Conservation (phyloP, 2,113 vertebrate species). For the Myotis davidii region DNA sequence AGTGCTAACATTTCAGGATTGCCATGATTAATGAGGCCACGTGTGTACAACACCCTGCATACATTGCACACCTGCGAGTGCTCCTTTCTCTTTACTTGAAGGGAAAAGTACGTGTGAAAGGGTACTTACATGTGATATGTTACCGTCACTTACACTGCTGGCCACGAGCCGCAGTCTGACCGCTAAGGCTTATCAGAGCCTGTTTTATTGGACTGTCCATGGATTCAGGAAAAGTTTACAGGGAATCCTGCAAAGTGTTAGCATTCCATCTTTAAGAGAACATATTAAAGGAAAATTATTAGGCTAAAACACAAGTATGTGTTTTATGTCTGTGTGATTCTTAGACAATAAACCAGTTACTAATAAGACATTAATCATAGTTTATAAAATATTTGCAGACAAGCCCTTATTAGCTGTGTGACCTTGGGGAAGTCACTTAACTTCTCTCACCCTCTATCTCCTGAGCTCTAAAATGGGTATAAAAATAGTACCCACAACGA, state of each 20-base stretch:
- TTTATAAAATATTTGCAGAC: neutral
- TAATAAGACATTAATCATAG: neutral
- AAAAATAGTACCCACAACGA: neutral
- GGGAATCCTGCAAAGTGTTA: neutral
- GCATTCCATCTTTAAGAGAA: neutral
- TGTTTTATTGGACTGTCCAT: neutral
- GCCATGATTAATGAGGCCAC: neutral
- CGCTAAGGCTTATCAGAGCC: neutral
- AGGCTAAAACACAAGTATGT: neutral
- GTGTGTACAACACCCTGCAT: neutral
- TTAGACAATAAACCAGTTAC: neutral
- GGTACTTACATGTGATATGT: neutral
- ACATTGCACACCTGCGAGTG: neutral
- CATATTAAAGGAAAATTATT: neutral
- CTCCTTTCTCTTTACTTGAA: neutral
- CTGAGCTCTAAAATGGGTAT: slow-evolving; percentile 29
- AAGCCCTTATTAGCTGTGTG: neutral
- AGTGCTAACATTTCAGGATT: neutral
- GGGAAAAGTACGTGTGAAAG: neutral
- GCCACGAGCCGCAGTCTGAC: neutral
- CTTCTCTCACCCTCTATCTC: slow-evolving; percentile 18
- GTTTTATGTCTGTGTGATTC: neutral
- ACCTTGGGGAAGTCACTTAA: neutral
- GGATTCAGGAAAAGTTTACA: neutral
- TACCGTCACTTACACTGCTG: neutral